Evolutionary conservation across 2,888 invertebrate species (phyloP), one percentile per base, ranked within the genome.

Genomic region (Arrhopalites spinosus): DNA sequence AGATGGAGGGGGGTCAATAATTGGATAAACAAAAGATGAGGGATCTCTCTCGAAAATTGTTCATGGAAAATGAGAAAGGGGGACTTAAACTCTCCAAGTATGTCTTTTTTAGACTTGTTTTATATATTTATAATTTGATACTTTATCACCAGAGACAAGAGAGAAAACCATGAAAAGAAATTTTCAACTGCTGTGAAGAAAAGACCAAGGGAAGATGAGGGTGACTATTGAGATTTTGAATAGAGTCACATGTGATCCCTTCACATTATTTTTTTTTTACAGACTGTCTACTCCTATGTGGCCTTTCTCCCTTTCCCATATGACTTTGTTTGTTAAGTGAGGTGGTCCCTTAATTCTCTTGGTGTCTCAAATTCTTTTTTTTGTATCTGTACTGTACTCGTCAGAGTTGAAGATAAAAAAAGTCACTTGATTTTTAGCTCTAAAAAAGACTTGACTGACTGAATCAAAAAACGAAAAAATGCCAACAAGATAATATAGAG

Each of bases 171-270:
- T 13, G n/a, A 47, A 7, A 47, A 2, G 47, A 47, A 47, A n/a
- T 17, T 17, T 45, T 36, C 66, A 75, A 75, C 76, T 66, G 59
- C 70, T 70, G 70, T 70, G 70, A 70, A 70, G 53, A 70, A 45
- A 27, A 56, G 2, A 56, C 53, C 17, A 29, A 50, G 27, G 29
- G 17, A 25, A 70, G 29, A 70, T 36, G 30, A 70, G 70, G 70
- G 70, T 70, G 70, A 70, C 70, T 70, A 66, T 66, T 66, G 66
- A 66, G 36, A 30, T 66, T 45, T 68, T 25, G 25, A 15, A 50
- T 50, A 11, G 59, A 59, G 27, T 59, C 50, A 50, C 50, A 27
- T 7, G 68, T 73, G 76, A 67, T 66, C 76, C 76, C 72, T 76
- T 76, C 68, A 23, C 56, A 66, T 20, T 50, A 5, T 13, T n/a